Conservation (phyloP, 2,113 vertebrate species). For the Agelaius phoeniceus region DNA sequence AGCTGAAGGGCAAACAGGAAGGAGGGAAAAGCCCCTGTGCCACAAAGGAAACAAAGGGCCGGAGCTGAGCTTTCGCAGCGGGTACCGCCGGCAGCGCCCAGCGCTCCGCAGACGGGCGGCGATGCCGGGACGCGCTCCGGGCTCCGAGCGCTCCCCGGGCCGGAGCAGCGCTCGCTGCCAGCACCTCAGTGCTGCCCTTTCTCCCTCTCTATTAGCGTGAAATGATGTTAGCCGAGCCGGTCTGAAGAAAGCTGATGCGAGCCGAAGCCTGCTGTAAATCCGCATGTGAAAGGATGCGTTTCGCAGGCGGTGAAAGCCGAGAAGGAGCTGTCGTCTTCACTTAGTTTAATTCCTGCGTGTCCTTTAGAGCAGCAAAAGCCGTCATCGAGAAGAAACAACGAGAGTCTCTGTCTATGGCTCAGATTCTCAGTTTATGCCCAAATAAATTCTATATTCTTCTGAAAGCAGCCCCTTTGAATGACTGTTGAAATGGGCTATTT, state of each 20-base stretch:
- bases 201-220: not conserved
- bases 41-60: not conserved
- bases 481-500: not conserved
- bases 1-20: not conserved
- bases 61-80: not conserved
- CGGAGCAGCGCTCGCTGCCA: not conserved
- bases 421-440: not conserved
- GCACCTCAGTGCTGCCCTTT: not conserved
- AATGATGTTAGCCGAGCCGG: not conserved
- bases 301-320: not conserved
- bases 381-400: not conserved
- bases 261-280: not conserved
- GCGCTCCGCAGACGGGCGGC: not conserved
- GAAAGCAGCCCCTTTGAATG: not conserved
- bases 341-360: not conserved
- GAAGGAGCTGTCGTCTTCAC: not conserved
- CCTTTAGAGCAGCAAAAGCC: not conserved
- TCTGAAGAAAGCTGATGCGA: not conserved
- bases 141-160: not conserved
- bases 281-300: not conserved
- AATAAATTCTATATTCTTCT: not conserved
- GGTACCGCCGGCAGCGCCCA: too few relatives aligned
- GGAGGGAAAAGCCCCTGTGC: not conserved
- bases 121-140: not conserved
- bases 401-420: not conserved